Evolutionary conservation across 2,797 vertebrate genomes (phyloP).

Genomic region (Rhabdophis nuchalis): DNA sequence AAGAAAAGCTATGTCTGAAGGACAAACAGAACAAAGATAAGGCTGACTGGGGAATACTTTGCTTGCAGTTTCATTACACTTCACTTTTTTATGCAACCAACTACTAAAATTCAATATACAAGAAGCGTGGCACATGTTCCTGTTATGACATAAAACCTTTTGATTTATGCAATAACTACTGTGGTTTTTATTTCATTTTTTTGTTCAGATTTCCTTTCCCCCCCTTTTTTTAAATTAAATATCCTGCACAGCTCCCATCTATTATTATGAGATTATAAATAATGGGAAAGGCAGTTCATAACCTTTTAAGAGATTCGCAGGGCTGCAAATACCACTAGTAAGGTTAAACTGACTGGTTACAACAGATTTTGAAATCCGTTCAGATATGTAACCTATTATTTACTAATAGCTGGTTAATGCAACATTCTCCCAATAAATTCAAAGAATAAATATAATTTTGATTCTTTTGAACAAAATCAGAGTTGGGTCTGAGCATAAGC

Average conservation of each 20-base stretch:
- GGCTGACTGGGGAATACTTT: slow-evolving; percentile 75
- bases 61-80: slow-evolving; percentile 75
- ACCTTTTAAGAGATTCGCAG: slow-evolving; percentile 30
- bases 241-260: slow-evolving; percentile 41
- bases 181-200: slow-evolving; percentile 25
- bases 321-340: slow-evolving; percentile 38
- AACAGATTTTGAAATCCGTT: slow-evolving; percentile 10
- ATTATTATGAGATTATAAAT: slow-evolving; percentile 26
- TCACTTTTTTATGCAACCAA: slow-evolving; percentile 74
- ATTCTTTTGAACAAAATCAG: background rate
- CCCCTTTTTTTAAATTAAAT: slow-evolving; percentile 50
- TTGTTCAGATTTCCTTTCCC: slow-evolving; percentile 50
- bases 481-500: background rate
- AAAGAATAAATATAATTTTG: background rate
- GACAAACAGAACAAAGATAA: slow-evolving; percentile 79
- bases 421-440: background rate
- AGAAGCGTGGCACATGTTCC: slow-evolving; percentile 68
- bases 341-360: slow-evolving; percentile 30
- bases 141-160: slow-evolving; percentile 72
- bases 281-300: slow-evolving; percentile 10
- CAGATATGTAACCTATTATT: background rate
- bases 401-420: slow-evolving; percentile 12
- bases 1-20: slow-evolving; percentile 76
- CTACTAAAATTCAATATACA: slow-evolving; percentile 75
- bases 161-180: slow-evolving; percentile 69